Evolutionary conservation across 2,797 vertebrate genomes (phyloP), one percentile per base, ranked within the genome.

Genomic region (Sparidentex hasta): DNA sequence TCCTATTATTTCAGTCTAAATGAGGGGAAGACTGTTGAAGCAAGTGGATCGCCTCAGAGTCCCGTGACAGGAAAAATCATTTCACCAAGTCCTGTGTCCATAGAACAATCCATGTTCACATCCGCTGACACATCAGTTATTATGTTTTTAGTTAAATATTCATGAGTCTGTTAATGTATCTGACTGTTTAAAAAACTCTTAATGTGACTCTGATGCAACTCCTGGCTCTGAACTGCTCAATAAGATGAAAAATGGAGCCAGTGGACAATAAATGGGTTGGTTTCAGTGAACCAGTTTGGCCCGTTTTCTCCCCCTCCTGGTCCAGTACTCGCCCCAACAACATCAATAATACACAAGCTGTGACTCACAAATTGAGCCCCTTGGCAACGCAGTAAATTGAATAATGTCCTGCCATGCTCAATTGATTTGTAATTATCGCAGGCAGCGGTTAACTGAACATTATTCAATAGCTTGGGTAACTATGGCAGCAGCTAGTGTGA

Each of bases 301-400:
- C 23, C 41, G 13, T 55, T 47, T 46, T 33, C 4, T 2, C 2
- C 33, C 12, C 46, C n/a, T 46, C 65, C 56, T 29, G 50, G 56
- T 75, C 52, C 65, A 57, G 6, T 50, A 16, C 17, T 8, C 47
- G 11, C 78, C 57, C 14, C 73, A 52, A 76, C 61, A 80, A 51
- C 75, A 85, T 85, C 81, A 87, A 89, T 90, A 87, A 68, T 43
- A 85, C 5, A 82, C 80, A 84, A 65, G 74, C 73, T 51, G 50
- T 43, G 51, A 61, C 75, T 72, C 80, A 82, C 61, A 65, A 61
- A 65, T 16, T 48, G 58, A 47, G 47, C 2, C 79, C 66, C 41
- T 2, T 52, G 58, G 82, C 82, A 62, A 82, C 74, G 62, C 64
- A 65, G 61, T 83, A 50, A 74, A 88, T 77, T 79, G 72, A 87